Conservation (phyloP, 2,888 invertebrate genomes). For the Plagodis pulveraria region DNA sequence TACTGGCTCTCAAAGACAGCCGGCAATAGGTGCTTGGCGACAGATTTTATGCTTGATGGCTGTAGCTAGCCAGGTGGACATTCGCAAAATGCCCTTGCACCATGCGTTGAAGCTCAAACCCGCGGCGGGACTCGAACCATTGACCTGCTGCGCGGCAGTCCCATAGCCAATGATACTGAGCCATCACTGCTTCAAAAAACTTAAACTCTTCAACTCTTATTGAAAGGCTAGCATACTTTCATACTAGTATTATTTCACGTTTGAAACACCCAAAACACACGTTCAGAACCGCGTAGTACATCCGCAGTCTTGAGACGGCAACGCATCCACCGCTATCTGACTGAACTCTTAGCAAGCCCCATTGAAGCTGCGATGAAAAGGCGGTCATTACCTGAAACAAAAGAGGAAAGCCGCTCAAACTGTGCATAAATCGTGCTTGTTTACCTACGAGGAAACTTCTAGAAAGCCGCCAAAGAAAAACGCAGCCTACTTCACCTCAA, state of each 20-base stretch:
- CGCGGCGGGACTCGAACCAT: too few relatives aligned
- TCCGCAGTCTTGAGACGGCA: conserved; percentile 27
- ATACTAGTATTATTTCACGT: neutral
- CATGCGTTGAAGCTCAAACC: too few relatives aligned
- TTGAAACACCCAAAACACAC: conserved; percentile 19
- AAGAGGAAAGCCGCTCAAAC: conserved; percentile 79
- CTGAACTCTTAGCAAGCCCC: conserved; percentile 66
- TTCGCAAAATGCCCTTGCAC: too few relatives aligned
- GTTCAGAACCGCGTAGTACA: conserved; percentile 24
- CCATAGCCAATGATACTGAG: too few relatives aligned
- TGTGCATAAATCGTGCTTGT: conserved; percentile 81
- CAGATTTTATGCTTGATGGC: too few relatives aligned
- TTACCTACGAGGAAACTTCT: conserved; percentile 74
- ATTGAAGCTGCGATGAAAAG: conserved; percentile 81
- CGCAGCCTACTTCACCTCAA: conserved; percentile 70
- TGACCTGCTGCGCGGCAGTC: too few relatives aligned
- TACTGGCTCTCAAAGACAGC: too few relatives aligned
- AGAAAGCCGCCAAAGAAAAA: conserved; percentile 76
- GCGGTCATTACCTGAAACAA: conserved; percentile 84
- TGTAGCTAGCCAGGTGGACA: too few relatives aligned
- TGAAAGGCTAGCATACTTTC: too few relatives aligned
- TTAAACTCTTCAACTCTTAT: too few relatives aligned
- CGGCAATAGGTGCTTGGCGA: too few relatives aligned
- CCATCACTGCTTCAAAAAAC: too few relatives aligned
- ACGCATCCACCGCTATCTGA: conserved; percentile 58